phyloP scores from a whole-genome alignment of 2,797 vertebrate genomes.

The Esox lucius region DNA sequence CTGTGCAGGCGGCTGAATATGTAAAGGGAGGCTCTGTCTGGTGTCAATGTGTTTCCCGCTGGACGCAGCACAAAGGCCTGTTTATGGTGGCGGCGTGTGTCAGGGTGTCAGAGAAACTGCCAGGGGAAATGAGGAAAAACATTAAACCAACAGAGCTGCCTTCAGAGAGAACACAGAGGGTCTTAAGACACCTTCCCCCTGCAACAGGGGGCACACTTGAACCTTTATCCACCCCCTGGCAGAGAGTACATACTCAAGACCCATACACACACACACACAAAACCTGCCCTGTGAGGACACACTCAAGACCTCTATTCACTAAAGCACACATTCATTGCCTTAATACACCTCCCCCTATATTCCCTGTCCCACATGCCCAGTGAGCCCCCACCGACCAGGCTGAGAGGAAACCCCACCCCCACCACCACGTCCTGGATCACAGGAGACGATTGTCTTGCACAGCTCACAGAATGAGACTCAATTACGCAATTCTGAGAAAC shows the following conservation, averaged over 20 bases:
- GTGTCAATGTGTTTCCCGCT: conserved; percentile 17
- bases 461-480: conserved; percentile 56
- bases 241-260: not conserved
- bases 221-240: conserved; percentile 54
- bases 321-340: too few relatives aligned
- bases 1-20: conserved; percentile 7
- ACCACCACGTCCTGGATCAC: conserved; percentile 43
- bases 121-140: conserved; percentile 69
- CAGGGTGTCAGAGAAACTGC: conserved; percentile 49
- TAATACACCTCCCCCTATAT: not conserved
- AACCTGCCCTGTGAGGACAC: conserved; percentile 32
- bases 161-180: conserved; percentile 72
- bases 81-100: conserved; percentile 24
- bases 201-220: conserved; percentile 55
- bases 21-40: conserved; percentile 21
- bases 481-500: conserved; percentile 62
- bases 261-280: conserved; percentile 8
- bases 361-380: conserved; percentile 19
- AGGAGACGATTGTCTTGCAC: conserved; percentile 62
- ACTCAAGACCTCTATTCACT: conserved; percentile 49
- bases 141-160: conserved; percentile 67
- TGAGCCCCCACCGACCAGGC: not conserved
- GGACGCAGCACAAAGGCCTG: conserved; percentile 18
- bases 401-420: conserved; percentile 37
- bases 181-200: conserved; percentile 54